A percentile compares a stretch with the other conserved stretches of the same genome.
Conservation (phyloP, 2,113 vertebrate species). For the Brachypodius melanocephalos region DNA sequence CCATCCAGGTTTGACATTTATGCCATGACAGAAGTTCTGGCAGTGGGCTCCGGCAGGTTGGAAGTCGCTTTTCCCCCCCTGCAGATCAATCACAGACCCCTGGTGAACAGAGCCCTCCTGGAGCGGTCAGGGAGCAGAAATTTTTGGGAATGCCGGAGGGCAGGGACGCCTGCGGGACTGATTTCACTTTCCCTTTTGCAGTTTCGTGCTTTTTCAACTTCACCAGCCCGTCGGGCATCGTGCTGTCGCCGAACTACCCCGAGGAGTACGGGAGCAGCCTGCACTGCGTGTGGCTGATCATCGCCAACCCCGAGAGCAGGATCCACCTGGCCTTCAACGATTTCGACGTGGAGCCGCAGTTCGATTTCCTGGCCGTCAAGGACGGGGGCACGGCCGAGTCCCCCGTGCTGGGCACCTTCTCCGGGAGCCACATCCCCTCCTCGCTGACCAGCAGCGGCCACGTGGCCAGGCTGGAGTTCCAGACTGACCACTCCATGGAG, state of each 20-base stretch:
- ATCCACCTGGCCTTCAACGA: constrained; percentile 98
- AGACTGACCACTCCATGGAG: constrained; percentile 97
- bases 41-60: neutral
- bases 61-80: neutral
- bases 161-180: rapidly evolving
- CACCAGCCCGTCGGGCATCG: constrained; percentile 90
- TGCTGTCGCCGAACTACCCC: constrained; percentile 96
- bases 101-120: neutral
- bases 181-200: constrained; percentile 37
- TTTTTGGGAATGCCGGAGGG: rapidly evolving
- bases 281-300: constrained; percentile 98
- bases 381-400: constrained; percentile 92
- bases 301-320: constrained; percentile 90
- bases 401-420: constrained; percentile 93
- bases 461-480: constrained; percentile 92
- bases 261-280: constrained; percentile 97
- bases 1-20: rapidly evolving
- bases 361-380: constrained; percentile 95
- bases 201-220: constrained; percentile 99
- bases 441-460: constrained; percentile 96
- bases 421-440: constrained; percentile 88
- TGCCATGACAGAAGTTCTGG: rapidly evolving
- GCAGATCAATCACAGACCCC: neutral
- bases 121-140: neutral
- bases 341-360: constrained; percentile 98